phyloP scores from a whole-genome alignment of 2,797 vertebrate genomes.

The Triplophysa yarkandensis region DNA sequence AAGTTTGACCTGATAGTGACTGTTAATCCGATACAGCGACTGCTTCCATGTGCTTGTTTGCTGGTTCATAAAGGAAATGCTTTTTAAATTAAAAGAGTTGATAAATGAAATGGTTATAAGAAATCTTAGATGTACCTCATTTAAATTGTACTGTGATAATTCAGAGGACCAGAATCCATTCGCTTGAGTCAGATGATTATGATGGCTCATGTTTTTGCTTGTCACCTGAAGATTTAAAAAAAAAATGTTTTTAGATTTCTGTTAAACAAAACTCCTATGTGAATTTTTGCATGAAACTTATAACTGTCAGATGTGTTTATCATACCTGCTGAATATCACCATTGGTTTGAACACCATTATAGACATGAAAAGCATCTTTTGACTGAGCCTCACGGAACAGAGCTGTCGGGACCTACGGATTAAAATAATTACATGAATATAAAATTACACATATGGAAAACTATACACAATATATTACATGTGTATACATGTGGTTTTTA shows the following conservation, averaged over 20 bases:
- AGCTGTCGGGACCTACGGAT: slow-evolving; percentile 12
- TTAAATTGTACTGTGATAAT: not conserved
- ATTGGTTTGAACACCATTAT: not conserved
- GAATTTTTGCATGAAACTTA: not conserved
- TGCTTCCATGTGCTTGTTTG: slow-evolving; percentile 12
- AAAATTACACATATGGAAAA: too few relatives aligned
- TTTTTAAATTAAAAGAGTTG: not conserved
- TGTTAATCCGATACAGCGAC: not conserved
- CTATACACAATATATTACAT: too few relatives aligned
- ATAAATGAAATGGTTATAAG: not conserved
- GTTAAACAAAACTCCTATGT: not conserved
- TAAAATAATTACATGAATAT: not conserved
- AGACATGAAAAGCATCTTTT: not conserved
- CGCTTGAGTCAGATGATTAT: not conserved
- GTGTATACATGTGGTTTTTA: too few relatives aligned
- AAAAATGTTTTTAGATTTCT: not conserved
- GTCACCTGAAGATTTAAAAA: slow-evolving; percentile 42
- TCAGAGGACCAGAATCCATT: not conserved
- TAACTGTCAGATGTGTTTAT: not conserved
- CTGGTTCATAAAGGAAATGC: not conserved
- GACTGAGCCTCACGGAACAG: not conserved
- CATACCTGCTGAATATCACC: slow-evolving; percentile 13
- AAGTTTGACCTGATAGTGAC: not conserved
- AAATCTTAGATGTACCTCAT: slow-evolving; percentile 35
- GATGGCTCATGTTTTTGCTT: not conserved